Evolutionary conservation across 2,113 vertebrate genomes (phyloP).

Genomic region (Protobothrops flavoviridis): DNA sequence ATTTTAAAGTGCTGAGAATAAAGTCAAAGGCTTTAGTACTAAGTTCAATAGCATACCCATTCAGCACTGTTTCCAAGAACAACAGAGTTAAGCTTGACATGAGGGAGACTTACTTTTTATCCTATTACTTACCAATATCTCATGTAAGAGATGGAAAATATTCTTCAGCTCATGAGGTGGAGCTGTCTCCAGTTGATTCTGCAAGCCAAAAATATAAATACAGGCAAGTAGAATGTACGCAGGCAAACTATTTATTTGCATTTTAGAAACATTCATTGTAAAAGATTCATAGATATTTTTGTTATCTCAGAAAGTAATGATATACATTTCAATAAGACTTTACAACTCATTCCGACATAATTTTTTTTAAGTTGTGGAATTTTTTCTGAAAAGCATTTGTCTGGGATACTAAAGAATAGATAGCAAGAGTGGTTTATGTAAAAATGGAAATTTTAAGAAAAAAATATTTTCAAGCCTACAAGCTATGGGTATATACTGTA

Average conservation of each 20-base stretch:
- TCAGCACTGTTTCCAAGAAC: background rate
- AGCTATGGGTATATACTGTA: background rate
- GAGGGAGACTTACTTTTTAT: background rate
- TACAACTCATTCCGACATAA: background rate
- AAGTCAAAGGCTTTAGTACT: background rate
- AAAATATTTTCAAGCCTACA: background rate
- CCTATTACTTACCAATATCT: slow-evolving; percentile 84
- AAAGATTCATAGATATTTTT: background rate
- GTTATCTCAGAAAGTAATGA: background rate
- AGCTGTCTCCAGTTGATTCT: slow-evolving; percentile 94
- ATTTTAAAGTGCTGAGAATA: background rate
- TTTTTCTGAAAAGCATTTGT: background rate
- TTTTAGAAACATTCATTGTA: background rate
- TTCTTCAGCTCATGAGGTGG: slow-evolving; percentile 97
- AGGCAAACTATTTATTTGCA: background rate
- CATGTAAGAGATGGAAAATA: slow-evolving; percentile 93
- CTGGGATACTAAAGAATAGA: background rate
- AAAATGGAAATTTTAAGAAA: background rate
- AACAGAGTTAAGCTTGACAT: background rate
- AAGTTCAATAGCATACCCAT: background rate
- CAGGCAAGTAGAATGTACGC: fast-evolving
- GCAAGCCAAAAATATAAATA: slow-evolving; percentile 23
- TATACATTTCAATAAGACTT: background rate
- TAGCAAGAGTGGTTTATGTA: background rate
- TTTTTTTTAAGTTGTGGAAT: background rate